phyloP scores from a whole-genome alignment of 2,888 invertebrate genomes.

The Gibbula magus region DNA sequence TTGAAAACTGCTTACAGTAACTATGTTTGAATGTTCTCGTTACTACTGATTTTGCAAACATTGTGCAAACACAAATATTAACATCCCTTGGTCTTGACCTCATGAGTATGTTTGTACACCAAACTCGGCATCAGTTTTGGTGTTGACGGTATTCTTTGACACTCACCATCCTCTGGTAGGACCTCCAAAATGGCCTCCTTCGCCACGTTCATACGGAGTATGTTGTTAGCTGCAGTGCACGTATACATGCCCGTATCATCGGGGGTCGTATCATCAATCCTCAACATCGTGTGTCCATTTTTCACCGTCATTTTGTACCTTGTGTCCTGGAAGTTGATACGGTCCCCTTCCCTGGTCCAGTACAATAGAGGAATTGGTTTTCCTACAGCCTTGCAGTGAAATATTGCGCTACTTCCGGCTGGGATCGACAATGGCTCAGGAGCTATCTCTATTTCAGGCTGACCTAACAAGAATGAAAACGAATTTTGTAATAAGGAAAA shows the following conservation, averaged over 20 bases:
- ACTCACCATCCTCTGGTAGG: background rate
- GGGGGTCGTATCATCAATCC: background rate
- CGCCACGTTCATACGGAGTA: background rate
- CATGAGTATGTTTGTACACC: too few relatives aligned
- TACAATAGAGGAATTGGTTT: background rate
- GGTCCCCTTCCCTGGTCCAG: background rate
- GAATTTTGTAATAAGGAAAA: too few relatives aligned
- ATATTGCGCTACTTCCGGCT: background rate
- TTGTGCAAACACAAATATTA: too few relatives aligned
- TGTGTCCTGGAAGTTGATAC: background rate
- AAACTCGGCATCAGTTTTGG: too few relatives aligned
- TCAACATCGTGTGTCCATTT: background rate
- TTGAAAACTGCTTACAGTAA: too few relatives aligned
- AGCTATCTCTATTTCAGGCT: slow-evolving; percentile 3
- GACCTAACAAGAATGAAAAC: background rate
- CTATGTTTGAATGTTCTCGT: too few relatives aligned
- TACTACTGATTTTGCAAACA: too few relatives aligned
- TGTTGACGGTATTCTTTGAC: background rate
- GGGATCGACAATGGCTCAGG: background rate
- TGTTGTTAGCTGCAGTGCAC: slow-evolving; percentile 7
- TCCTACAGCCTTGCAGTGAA: slow-evolving; percentile 2
- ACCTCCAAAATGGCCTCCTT: background rate
- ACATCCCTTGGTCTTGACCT: too few relatives aligned
- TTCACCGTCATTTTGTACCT: slow-evolving; percentile 13
- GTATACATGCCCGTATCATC: background rate